These are phyloP conservation scores for Steinernema carpocapsae DNA, from an alignment of 2,888 invertebrate species.

Conservation along the genomic window DNA sequence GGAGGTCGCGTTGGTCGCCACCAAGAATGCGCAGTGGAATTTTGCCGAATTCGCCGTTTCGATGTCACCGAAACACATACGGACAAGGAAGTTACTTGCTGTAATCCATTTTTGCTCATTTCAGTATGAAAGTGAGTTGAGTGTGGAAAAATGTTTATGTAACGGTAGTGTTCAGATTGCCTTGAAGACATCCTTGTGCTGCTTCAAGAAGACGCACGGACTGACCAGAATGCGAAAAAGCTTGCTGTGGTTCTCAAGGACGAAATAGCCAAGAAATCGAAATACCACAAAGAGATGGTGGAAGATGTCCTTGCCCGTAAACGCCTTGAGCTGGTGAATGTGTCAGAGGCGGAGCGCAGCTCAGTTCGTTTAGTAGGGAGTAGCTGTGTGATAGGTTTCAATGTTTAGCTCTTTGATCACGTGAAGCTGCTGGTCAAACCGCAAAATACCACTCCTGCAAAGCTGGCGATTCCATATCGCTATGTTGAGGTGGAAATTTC, in stretches of 20 bases:
- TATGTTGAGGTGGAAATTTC: neutral
- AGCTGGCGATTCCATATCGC: neutral
- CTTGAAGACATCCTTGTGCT: neutral
- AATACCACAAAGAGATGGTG: neutral
- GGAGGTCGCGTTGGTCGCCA: neutral
- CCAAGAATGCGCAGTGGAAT: constrained; percentile 2
- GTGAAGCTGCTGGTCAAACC: neutral
- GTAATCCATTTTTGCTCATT: neutral
- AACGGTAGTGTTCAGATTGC: neutral
- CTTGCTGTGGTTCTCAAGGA: constrained; percentile 9
- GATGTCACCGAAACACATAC: neutral
- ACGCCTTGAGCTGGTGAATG: neutral
- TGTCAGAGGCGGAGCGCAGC: neutral
- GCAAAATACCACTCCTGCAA: neutral
- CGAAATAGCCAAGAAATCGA: neutral
- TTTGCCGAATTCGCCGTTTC: neutral
- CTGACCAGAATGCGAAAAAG: neutral
- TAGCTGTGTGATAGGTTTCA: neutral
- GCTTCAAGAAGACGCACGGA: neutral
- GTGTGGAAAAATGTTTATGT: neutral
- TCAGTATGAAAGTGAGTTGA: constrained; percentile 1
- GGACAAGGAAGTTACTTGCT: neutral
- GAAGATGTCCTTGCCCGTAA: neutral
- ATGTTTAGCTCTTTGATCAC: neutral
- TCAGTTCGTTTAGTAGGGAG: neutral